phyloP scores from a whole-genome alignment of 2,888 invertebrate genomes.

The Tipula helvola region DNA sequence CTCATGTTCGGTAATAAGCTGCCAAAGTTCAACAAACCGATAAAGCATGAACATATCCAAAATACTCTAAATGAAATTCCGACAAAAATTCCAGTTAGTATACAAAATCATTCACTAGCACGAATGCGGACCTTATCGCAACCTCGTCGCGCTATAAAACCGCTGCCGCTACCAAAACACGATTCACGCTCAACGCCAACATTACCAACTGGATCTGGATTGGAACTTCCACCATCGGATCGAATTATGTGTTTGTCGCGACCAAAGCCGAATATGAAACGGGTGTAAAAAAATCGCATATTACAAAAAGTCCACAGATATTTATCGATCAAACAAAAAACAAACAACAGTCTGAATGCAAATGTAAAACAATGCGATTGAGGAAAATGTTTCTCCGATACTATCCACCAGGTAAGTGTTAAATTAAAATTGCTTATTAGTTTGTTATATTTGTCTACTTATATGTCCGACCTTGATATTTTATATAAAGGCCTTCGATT shows the following conservation, averaged over 20 bases:
- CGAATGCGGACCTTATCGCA: not conserved
- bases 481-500: constrained; percentile 41
- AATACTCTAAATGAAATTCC: not conserved
- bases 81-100: not conserved
- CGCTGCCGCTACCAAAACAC: not conserved
- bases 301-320: not conserved
- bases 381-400: constrained; percentile 57
- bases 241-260: not conserved
- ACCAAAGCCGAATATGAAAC: not conserved
- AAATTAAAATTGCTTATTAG: not conserved
- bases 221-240: not conserved
- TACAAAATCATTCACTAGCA: not conserved
- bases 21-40: not conserved
- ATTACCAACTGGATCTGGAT: not conserved
- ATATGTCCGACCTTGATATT: not conserved
- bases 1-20: not conserved
- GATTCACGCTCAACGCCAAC: not conserved
- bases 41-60: not conserved
- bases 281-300: not conserved
- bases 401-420: constrained; percentile 50
- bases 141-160: not conserved
- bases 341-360: not conserved
- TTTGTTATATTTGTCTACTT: constrained; percentile 5
- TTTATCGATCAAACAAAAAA: not conserved
- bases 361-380: constrained; percentile 42